Evolutionary conservation across 2,113 vertebrate genomes (phyloP), one percentile per base, ranked within the genome.

Genomic region (Lonchura striata): DNA sequence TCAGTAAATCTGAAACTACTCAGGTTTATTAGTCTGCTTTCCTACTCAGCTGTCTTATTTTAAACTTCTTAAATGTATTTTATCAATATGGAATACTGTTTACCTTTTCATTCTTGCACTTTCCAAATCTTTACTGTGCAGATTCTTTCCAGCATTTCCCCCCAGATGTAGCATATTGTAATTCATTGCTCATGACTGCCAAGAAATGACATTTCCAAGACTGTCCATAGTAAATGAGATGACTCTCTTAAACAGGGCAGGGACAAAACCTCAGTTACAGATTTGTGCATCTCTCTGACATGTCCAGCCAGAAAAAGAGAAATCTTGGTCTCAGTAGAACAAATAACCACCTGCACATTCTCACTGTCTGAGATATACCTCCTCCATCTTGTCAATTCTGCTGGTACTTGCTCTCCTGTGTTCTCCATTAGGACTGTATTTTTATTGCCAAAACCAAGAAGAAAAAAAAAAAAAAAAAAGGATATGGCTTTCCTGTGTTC

Each of bases 51-150:
- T 52, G 8, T 49, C 4, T 0, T 81, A 63, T 81, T 94, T 93
- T 60, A 75, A 93, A 74, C 24, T 42, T 88, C 91, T 52, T 60
- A 39, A 63, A 33, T 88, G 79, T 69, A 11, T 83, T 94, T 84
- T 86, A 84, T 86, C 83, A 81, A 11, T 68, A 44, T 79, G 79
- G 94, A 81, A 86, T 46, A 25, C 39, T 94, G 83, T 81, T 94
- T 89, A 78, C 31, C 92, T 88, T 71, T 81, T 88, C 22, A 18
- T 83, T 90, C 72, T 88, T 86, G 64, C 15, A 56, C 23, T 78
- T 16, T 81, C 31, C 72, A 75, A 77, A 35, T 68, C 69, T 91
- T 81, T 68, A 78, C 49, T 1, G 1, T 17, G 25, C 69, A 68
- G 69, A 63, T 33, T 71, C 33, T 83, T 90, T 90, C 60, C 0